Conservation (phyloP, 2,888 invertebrate species). For the Drosophila mettleri region DNA sequence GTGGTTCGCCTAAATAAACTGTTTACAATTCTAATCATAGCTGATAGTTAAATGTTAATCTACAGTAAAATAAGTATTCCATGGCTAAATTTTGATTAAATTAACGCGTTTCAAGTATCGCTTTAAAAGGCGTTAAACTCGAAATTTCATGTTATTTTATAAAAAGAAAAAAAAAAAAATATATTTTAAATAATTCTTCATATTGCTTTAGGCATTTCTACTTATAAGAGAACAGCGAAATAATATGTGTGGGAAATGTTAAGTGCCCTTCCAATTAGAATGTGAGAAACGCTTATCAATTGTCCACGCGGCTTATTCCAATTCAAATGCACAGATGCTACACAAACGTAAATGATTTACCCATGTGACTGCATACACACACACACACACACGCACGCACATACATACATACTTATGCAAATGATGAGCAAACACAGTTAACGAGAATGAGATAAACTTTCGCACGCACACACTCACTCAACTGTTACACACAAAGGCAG, state of each 20-base stretch:
- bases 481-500: constrained; percentile 11
- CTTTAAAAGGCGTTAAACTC: neutral
- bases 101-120: constrained; percentile 1
- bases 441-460: constrained; percentile 46
- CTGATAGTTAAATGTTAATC: neutral
- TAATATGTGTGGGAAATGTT: constrained; percentile 8
- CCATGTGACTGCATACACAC: constrained; percentile 36
- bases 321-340: constrained; percentile 36
- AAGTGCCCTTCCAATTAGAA: neutral
- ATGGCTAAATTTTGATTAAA: constrained; percentile 1
- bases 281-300: neutral
- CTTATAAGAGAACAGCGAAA: neutral
- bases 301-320: constrained; percentile 9
- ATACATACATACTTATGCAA: constrained; percentile 21
- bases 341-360: constrained; percentile 39
- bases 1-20: neutral
- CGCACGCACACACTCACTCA: constrained; percentile 15
- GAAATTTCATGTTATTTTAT: neutral
- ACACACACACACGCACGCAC: neutral
- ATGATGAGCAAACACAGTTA: constrained; percentile 52
- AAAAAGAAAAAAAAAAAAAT: neutral
- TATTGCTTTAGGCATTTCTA: neutral
- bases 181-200: neutral
- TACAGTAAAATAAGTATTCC: constrained; percentile 9
- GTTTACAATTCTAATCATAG: constrained; percentile 20